A percentile compares a stretch with the other conserved stretches of the same genome.
These are phyloP conservation scores for Thymelicus lineola DNA, from an alignment of 2,888 invertebrate genomes.

Conservation along the genomic window DNA sequence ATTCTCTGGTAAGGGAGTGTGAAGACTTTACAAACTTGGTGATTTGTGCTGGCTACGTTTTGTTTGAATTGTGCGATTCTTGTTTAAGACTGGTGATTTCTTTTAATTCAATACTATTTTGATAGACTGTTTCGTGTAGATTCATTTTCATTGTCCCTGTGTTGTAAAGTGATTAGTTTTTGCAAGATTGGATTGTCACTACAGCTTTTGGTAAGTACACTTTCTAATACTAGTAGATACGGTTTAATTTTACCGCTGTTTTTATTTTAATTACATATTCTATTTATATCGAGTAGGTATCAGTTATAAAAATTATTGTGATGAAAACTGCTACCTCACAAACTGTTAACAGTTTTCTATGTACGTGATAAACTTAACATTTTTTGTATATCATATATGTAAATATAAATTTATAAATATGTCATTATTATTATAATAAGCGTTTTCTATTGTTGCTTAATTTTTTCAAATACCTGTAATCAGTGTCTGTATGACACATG, in stretches of 20 bases:
- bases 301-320: too few species aligned
- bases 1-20: constrained; percentile 39
- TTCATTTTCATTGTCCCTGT: constrained; percentile 62
- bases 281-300: too few species aligned
- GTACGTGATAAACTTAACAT: not conserved
- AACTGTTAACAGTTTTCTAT: too few species aligned
- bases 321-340: too few species aligned
- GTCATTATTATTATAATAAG: too few species aligned
- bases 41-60: constrained; percentile 58
- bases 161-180: constrained; percentile 75
- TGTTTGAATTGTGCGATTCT: constrained; percentile 71
- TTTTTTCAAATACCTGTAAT: too few species aligned
- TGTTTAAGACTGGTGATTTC: constrained; percentile 76
- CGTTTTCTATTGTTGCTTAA: too few species aligned
- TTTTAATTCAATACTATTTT: constrained; percentile 75
- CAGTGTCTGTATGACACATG: too few species aligned
- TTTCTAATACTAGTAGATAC: constrained; percentile 4
- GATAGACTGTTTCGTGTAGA: constrained; percentile 67
- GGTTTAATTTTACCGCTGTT: not conserved
- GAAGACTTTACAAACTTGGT: constrained; percentile 49
- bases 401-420: too few species aligned
- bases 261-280: constrained; percentile 19
- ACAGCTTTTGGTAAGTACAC: constrained; percentile 66
- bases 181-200: constrained; percentile 76
- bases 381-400: not conserved